Base-by-base conservation (phyloP, 1,140 invertebrate genomes). In the Brachystomella parvula region DNA sequence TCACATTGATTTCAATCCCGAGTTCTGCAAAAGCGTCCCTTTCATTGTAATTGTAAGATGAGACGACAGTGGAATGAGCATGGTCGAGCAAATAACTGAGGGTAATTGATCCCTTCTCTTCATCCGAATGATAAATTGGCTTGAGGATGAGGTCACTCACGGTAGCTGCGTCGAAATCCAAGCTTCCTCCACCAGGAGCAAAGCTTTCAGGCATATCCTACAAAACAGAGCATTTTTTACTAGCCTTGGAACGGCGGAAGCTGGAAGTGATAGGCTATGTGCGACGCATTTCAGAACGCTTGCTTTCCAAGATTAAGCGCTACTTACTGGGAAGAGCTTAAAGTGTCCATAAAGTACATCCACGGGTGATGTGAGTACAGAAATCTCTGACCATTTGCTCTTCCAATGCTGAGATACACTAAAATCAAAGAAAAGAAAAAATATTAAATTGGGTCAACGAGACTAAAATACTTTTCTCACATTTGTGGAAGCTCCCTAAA, bases 261-360 rank as follows among this genome's bases (percentile, higher is more conserved):
- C n/a, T 44, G 9, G 39, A 44, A 44, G 9, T 26, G 29, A 60
- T n/a, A 15, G 15, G 44, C 44, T 15, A 21, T 21, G 32, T 29
- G 19, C 32, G 19, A 30, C 26, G 15, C 17, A 47, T 58, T 21
- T 17, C 19, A 53, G 26, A 64, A 49, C 44, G 35, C 44, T 60
- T 60, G 58, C n/a, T n/a, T n/a, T n/a, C n/a, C n/a, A n/a, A n/a
- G n/a, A n/a, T n/a, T n/a, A n/a, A n/a, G n/a, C n/a, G n/a, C n/a
- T 12, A 47, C 47, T 71, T 64, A 71, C 70, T 1, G 66, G 71
- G 53, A 73, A 73, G 19, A 73, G 57, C 49, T 71, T 73, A 30
- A 73, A 73, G 30, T 73, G 69, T 15, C 71, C 71, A 60, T 73
- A 73, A 6, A 73, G 53, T 24, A 73, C 62, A 29, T 73, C 71